A percentile compares a stretch with the other conserved stretches of the same genome.
These are phyloP conservation scores for Nothobranchius furzeri DNA, from an alignment of 2,113 vertebrate genomes.

Conservation along the genomic window DNA sequence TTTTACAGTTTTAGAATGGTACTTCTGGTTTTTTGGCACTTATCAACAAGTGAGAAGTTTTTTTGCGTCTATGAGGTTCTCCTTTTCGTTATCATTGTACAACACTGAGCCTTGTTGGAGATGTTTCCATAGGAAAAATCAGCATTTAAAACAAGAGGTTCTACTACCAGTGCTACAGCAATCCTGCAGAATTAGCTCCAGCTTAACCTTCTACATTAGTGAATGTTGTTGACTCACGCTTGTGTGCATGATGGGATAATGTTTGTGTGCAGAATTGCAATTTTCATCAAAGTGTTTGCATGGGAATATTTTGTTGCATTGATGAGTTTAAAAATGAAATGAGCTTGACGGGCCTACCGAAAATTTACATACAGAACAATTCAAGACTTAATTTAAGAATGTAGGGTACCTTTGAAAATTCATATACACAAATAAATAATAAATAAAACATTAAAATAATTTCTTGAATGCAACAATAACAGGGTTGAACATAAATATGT, in stretches of 20 bases:
- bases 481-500: no score
- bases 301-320: slow-evolving; percentile 32
- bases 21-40: slow-evolving; percentile 25
- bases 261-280: slow-evolving; percentile 9
- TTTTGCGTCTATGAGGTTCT: slow-evolving; percentile 12
- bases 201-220: not conserved
- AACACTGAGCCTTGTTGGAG: not conserved
- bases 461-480: no score
- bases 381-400: no score
- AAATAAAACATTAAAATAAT: no score
- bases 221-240: not conserved
- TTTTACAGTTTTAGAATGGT: slow-evolving; percentile 20
- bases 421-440: no score
- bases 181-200: not conserved
- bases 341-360: no score
- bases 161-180: not conserved
- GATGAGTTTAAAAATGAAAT: slow-evolving; percentile 23
- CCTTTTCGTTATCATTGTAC: slow-evolving; percentile 16
- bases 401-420: no score
- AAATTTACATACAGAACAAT: no score
- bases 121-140: slow-evolving; percentile 42
- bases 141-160: not conserved
- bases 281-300: slow-evolving; percentile 17
- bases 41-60: slow-evolving; percentile 4
- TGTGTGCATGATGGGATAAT: slow-evolving; percentile 17